Percentiles rank a stretch among this genome's conserved stretches.
These are phyloP conservation scores for Lerema accius DNA, from an alignment of 1,140 invertebrate species.

Conservation along the genomic window DNA sequence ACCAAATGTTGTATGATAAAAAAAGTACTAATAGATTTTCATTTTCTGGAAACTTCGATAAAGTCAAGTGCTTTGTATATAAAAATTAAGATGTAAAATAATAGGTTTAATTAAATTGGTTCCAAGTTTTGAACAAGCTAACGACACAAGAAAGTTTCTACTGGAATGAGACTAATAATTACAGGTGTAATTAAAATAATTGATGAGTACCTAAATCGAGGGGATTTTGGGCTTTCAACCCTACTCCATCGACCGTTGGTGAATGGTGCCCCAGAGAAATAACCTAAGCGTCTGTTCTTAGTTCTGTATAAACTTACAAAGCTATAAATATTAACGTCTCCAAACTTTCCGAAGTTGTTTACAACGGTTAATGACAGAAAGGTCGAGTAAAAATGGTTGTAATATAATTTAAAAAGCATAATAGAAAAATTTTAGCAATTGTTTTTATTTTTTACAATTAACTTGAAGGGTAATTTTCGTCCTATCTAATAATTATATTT, in stretches of 20 bases:
- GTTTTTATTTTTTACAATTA: no score
- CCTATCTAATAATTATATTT: no score
- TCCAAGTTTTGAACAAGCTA: slow-evolving; percentile 9
- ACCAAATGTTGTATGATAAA: no score
- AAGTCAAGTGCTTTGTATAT: no score
- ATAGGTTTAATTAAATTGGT: slow-evolving; percentile 11
- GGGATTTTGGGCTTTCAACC: slow-evolving; percentile 2
- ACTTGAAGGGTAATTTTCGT: no score
- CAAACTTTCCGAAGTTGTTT: background rate
- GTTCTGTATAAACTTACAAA: background rate
- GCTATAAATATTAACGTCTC: background rate
- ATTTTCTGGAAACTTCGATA: no score
- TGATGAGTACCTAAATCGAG: slow-evolving; percentile 6
- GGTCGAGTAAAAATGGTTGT: background rate
- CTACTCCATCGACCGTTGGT: background rate
- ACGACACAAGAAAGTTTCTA: background rate
- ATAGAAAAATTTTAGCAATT: background rate
- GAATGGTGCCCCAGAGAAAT: slow-evolving; percentile 17
- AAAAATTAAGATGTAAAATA: background rate
- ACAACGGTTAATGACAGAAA: background rate
- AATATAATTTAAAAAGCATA: background rate
- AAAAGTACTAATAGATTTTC: no score
- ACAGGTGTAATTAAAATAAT: slow-evolving; percentile 18
- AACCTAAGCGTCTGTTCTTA: slow-evolving; percentile 2
- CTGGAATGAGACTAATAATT: slow-evolving; percentile 7